A percentile compares a stretch with the other conserved stretches of the same genome.
Conservation (phyloP, 2,113 vertebrate species). For the Tursiops truncatus region DNA sequence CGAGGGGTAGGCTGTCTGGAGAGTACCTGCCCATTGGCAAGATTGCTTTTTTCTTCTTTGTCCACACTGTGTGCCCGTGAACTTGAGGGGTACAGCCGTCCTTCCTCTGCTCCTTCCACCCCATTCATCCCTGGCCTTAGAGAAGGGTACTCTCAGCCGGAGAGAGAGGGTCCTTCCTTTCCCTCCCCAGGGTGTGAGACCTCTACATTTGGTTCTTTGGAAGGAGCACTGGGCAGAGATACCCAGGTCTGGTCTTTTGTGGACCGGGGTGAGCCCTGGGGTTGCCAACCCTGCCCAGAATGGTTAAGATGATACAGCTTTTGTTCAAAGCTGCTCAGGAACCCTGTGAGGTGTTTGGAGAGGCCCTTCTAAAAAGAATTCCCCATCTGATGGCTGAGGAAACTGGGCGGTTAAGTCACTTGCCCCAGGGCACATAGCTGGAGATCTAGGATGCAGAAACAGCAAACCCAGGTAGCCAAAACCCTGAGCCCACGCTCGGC, state of each 20-base stretch:
- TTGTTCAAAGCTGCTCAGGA: background rate
- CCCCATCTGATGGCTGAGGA: conserved; percentile 15
- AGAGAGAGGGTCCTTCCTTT: background rate
- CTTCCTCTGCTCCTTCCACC: background rate
- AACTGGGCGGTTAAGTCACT: background rate
- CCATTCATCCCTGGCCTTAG: background rate
- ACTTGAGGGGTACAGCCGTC: background rate
- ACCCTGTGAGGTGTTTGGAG: background rate
- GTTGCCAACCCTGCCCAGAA: background rate
- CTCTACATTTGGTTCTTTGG: background rate
- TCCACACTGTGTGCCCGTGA: background rate
- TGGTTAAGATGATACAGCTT: background rate
- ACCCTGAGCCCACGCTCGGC: background rate
- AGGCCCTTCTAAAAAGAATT: background rate
- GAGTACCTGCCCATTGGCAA: background rate
- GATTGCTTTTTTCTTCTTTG: background rate
- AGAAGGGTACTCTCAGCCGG: background rate
- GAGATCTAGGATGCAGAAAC: background rate
- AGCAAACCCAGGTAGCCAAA: background rate
- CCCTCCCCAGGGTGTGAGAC: background rate
- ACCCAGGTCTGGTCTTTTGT: background rate
- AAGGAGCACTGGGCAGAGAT: background rate
- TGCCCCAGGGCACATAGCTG: background rate
- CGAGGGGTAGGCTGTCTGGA: background rate
- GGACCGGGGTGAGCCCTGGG: background rate